Conservation (phyloP, 2,888 invertebrate genomes). For the Pimpla rufipes region DNA sequence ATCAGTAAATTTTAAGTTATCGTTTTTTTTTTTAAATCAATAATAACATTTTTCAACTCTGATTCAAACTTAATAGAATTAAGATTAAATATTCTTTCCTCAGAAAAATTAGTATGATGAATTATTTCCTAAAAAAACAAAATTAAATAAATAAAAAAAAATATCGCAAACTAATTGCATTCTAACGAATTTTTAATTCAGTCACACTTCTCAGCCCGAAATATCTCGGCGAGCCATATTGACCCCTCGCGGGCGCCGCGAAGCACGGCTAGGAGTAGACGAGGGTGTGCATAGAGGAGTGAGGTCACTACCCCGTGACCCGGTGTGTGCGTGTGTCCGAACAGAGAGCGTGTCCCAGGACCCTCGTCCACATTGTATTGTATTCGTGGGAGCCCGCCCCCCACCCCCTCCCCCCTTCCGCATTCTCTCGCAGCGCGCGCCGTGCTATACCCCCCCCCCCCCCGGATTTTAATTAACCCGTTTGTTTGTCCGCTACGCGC, state of each 20-base stretch:
- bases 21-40: too few relatives aligned
- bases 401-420: constrained; percentile 13
- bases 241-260: not conserved
- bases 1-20: too few relatives aligned
- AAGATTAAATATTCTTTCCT: too few relatives aligned
- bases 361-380: constrained; percentile 56
- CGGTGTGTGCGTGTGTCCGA: constrained; percentile 57
- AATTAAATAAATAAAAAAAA: not conserved
- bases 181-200: not conserved
- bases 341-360: constrained; percentile 66
- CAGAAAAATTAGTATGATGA: too few relatives aligned
- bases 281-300: constrained; percentile 16
- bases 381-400: constrained; percentile 53
- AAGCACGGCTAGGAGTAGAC: not conserved
- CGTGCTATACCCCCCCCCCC: constrained; percentile 6
- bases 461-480: constrained; percentile 76
- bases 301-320: constrained; percentile 49
- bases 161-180: not conserved
- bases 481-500: constrained; percentile 73
- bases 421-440: constrained; percentile 27
- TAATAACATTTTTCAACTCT: too few relatives aligned
- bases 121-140: too few relatives aligned
- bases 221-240: not conserved
- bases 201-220: not conserved
- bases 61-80: too few relatives aligned